Evolutionary conservation across 2,888 invertebrate genomes (phyloP).

Genomic region (Campoplex nolae): DNA sequence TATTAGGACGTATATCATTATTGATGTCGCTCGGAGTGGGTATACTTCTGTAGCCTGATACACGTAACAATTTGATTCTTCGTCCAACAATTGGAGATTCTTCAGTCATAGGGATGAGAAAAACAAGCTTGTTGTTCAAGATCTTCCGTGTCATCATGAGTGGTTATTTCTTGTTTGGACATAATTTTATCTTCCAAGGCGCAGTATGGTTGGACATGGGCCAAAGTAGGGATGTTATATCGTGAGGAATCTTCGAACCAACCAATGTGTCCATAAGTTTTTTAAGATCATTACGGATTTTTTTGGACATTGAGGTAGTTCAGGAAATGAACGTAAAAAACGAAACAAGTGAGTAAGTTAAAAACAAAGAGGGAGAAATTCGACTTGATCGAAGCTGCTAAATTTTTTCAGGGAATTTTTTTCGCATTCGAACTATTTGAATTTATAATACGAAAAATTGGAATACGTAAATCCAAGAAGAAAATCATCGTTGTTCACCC

Average conservation of each 20-base stretch:
- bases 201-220: neutral
- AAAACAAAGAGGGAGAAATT: neutral
- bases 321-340: neutral
- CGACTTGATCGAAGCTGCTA: neutral
- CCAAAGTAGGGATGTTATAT: neutral
- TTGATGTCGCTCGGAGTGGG: neutral
- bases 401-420: neutral
- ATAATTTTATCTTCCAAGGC: neutral
- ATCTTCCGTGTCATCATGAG: neutral
- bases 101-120: neutral
- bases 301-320: neutral
- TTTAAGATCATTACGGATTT: neutral
- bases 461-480: neutral
- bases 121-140: neutral
- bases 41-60: neutral
- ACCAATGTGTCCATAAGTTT: neutral
- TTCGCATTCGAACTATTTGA: neutral
- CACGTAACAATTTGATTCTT: neutral
- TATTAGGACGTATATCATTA: neutral
- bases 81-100: neutral
- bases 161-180: neutral
- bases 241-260: neutral
- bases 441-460: neutral
- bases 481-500: neutral
- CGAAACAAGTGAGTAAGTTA: neutral